phyloP scores from a whole-genome alignment of 1,140 invertebrate genomes.

The Antheraea pernyi region DNA sequence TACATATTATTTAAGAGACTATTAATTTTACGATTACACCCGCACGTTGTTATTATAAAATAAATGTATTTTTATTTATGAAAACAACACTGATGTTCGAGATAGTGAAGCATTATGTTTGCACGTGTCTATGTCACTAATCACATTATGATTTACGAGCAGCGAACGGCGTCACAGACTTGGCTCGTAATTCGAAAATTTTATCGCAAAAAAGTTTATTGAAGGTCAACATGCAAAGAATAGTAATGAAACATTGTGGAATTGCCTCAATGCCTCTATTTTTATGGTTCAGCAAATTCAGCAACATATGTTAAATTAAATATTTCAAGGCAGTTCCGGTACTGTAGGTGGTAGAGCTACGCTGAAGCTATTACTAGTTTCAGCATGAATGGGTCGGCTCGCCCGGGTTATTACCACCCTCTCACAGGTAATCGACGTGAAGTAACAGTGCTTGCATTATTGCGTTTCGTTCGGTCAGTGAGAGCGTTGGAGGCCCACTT shows the following conservation, averaged over 20 bases:
- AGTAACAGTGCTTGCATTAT: no score
- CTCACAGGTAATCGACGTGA: no score
- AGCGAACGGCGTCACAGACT: not conserved
- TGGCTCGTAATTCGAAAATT: constrained; percentile 1
- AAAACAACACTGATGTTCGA: not conserved
- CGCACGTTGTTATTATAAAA: constrained; percentile 13
- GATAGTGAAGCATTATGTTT: not conserved
- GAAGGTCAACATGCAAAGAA: not conserved
- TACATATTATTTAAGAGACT: constrained; percentile 24
- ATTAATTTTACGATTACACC: constrained; percentile 26
- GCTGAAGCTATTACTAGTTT: no score
- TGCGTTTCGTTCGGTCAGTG: no score
- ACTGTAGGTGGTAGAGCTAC: no score
- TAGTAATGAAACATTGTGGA: not conserved
- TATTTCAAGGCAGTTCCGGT: not conserved
- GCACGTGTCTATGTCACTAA: not conserved
- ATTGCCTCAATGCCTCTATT: not conserved
- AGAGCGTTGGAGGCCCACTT: no score
- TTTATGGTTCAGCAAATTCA: not conserved
- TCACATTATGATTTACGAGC: not conserved
- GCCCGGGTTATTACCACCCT: no score
- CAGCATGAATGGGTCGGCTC: no score
- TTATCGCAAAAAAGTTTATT: not conserved
- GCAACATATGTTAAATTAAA: not conserved
- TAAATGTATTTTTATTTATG: not conserved